These are phyloP conservation scores for Onthophagus sagittarius DNA, from an alignment of 2,888 invertebrate species.

Conservation along the genomic window DNA sequence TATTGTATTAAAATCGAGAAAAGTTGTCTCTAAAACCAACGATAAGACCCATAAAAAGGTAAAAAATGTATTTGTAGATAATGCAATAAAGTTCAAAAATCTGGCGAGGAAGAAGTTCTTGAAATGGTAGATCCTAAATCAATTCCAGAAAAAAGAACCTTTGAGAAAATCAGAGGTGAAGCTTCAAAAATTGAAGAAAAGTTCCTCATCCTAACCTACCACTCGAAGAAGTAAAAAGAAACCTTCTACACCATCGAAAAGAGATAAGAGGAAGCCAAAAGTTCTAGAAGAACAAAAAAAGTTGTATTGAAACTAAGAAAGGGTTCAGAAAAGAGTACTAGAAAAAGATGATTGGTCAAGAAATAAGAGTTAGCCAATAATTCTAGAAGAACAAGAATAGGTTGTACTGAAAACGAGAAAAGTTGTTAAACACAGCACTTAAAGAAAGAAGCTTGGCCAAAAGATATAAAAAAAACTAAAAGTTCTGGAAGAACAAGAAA, in stretches of 20 bases:
- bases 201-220: constrained; percentile 43
- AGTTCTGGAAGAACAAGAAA: constrained; percentile 47
- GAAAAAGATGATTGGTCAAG: constrained; percentile 41
- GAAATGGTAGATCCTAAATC: constrained; percentile 44
- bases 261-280: constrained; percentile 46
- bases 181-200: constrained; percentile 36
- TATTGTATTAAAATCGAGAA: no score
- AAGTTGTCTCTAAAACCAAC: no score
- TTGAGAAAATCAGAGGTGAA: constrained; percentile 35
- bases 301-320: no score
- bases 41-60: no score
- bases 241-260: constrained; percentile 37
- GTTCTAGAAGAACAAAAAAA: no score
- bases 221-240: constrained; percentile 34
- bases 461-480: constrained; percentile 36
- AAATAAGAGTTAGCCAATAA: no score
- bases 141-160: constrained; percentile 27
- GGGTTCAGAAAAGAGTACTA: no score
- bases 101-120: constrained; percentile 36
- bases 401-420: no score
- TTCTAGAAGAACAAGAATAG: no score
- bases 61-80: no score
- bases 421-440: no score
- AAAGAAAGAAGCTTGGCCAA: no score
- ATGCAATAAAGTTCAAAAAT: constrained; percentile 28